Base-by-base conservation (phyloP, 2,113 vertebrate species). In the Odobenus rosmarus region DNA sequence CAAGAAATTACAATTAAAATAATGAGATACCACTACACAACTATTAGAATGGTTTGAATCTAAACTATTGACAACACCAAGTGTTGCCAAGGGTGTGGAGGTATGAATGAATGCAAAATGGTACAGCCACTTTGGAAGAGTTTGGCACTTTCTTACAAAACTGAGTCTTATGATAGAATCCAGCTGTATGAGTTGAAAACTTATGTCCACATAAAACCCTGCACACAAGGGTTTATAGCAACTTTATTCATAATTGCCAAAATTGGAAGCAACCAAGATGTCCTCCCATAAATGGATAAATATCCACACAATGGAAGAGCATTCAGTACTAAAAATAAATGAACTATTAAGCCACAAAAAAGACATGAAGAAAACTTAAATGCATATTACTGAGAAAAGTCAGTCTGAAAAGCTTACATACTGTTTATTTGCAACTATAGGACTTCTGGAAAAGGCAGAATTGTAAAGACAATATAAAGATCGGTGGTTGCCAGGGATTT, bases 221-320 rank as follows among this genome's bases (percentile, higher is more conserved):
- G 19, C 19, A 83, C 33, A 33, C 31, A 36, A 28, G 53, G 69
- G 33, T 81, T 71, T 81, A 61, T 33, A 42, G 74, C 19, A 80
- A 80, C 53, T 28, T 72, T 51, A 61, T 55, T 87, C 53, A 42
- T 72, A 95, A 59, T 21, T 74, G 69, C 18, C 11, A 74, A 74
- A 95, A 86, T 14, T 49, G 39, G 21, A 83, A 59, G 67, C 51
- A 82, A 91, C 26, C 42, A 92, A 80, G 62, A 95, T 91, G 39
- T 26, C 39, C 51, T 51, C 59, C 51, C 57, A 28, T 33, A 59
- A 86, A 53, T 79, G 24, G 64, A 21, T 72, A 61, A 71, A 71
- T 9, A 91, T 36, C 31, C 19, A 57, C 7, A 77, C 36, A 77
- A 76, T 42, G 61, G 12, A 51, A 10, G 49, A 95, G 71, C 61